Percentiles rank a stretch among this genome's conserved stretches.
Evolutionary conservation across 2,113 vertebrate species (phyloP).

Genomic region (Anhinga anhinga): DNA sequence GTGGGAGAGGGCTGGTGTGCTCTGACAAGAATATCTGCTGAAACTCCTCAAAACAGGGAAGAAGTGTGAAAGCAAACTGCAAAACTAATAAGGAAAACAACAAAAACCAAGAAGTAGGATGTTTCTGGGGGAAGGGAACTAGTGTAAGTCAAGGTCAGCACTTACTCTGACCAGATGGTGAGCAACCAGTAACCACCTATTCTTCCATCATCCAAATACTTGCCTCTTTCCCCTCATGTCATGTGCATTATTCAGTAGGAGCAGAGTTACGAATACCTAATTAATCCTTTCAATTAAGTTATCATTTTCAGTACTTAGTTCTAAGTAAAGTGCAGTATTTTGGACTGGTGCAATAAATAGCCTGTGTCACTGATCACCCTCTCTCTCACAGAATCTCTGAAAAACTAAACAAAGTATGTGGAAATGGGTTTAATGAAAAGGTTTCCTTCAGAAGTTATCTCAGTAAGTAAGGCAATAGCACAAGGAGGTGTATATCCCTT

Average conservation of each 20-base stretch:
- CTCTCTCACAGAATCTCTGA: background rate
- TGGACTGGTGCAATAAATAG: constrained; percentile 18
- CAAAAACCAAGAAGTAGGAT: background rate
- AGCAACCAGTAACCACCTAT: background rate
- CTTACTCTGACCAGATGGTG: background rate
- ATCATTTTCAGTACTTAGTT: background rate
- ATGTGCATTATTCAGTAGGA: background rate
- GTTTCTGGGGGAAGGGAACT: background rate
- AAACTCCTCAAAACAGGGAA: background rate
- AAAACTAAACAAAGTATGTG: constrained; percentile 30
- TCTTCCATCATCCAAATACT: background rate
- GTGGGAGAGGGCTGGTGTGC: background rate
- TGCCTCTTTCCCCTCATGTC: background rate
- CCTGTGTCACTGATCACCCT: background rate
- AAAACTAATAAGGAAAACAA: background rate
- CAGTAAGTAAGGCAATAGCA: background rate
- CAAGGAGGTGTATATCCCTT: background rate
- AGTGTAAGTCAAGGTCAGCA: background rate
- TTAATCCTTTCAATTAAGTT: constrained; percentile 44
- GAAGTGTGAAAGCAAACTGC: background rate
- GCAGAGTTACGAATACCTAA: background rate
- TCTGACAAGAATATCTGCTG: background rate
- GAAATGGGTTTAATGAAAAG: constrained; percentile 48
- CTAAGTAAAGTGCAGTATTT: constrained; percentile 6
- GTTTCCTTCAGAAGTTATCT: background rate